Conservation (phyloP, 2,888 invertebrate genomes). For the Sabatieria punctata region DNA sequence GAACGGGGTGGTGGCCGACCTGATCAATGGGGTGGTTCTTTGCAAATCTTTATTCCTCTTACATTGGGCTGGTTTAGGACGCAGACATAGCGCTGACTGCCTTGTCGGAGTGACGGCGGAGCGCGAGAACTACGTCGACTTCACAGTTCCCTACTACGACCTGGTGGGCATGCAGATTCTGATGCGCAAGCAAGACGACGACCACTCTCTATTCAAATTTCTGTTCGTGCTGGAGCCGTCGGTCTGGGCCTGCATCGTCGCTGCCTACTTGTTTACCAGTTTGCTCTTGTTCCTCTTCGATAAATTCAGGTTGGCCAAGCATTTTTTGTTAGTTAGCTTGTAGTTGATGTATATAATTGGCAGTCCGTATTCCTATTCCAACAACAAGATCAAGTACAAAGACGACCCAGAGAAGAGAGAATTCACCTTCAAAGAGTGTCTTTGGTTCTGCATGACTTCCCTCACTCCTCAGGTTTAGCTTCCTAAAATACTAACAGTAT, state of each 20-base stretch:
- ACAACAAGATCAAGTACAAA: slow-evolving; percentile 71
- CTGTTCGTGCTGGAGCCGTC: slow-evolving; percentile 83
- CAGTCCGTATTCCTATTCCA: slow-evolving; percentile 85
- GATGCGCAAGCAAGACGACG: slow-evolving; percentile 71
- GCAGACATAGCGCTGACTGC: slow-evolving; percentile 87
- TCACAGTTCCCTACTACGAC: too few relatives aligned
- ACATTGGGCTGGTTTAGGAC: too few relatives aligned
- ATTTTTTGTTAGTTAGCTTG: too few relatives aligned
- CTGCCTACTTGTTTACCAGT: slow-evolving; percentile 82
- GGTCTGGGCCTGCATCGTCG: slow-evolving; percentile 89
- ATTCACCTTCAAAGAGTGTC: slow-evolving; percentile 86
- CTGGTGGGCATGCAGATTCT: slow-evolving; percentile 88
- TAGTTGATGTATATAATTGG: background rate
- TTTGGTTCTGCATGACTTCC: too few relatives aligned
- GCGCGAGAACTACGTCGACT: too few relatives aligned
- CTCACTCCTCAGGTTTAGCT: slow-evolving; percentile 74
- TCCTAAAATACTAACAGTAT: too few relatives aligned
- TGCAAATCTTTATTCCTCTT: too few relatives aligned
- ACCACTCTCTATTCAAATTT: slow-evolving; percentile 86
- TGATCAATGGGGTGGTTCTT: too few relatives aligned
- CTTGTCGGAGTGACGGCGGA: slow-evolving; percentile 90
- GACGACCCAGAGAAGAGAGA: too few relatives aligned
- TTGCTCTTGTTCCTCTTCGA: slow-evolving; percentile 91
- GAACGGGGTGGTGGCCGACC: slow-evolving; percentile 53
- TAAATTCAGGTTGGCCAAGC: slow-evolving; percentile 50